A percentile compares a stretch with the other conserved stretches of the same genome.
These are phyloP conservation scores for Yponomeuta sedellus DNA, from an alignment of 2,888 invertebrate genomes.

Conservation along the genomic window DNA sequence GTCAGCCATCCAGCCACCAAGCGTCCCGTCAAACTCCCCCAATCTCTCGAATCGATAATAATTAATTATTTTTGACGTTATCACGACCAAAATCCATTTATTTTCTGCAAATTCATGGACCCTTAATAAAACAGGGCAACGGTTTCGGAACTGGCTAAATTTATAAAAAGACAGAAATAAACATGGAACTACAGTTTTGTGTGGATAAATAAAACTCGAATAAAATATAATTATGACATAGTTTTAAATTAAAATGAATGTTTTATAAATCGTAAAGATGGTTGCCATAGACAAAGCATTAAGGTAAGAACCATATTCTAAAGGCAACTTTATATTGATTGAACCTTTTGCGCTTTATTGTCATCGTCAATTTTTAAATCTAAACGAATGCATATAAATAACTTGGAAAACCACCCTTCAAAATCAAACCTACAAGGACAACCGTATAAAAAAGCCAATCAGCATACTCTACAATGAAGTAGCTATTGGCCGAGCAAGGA, in stretches of 20 bases:
- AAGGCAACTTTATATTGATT: neutral
- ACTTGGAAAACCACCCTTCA: neutral
- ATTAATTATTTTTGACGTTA: conserved; percentile 85
- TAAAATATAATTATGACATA: neutral
- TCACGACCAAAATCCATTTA: conserved; percentile 80
- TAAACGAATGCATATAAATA: neutral
- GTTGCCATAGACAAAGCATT: no score
- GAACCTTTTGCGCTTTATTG: neutral
- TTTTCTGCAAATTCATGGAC: conserved; percentile 82
- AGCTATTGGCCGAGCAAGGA: conserved; percentile 22
- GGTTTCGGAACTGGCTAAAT: conserved; percentile 68
- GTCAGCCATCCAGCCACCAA: conserved; percentile 25
- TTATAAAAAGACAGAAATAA: conserved; percentile 64
- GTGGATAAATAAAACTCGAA: conserved; percentile 43
- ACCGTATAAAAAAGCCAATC: conserved; percentile 31
- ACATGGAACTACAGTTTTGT: no score
- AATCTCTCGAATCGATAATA: conserved; percentile 77
- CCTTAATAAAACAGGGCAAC: conserved; percentile 74
- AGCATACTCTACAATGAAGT: conserved; percentile 28
- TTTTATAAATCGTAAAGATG: no score
- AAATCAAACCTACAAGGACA: neutral
- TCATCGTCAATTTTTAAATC: neutral
- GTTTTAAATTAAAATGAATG: no score
- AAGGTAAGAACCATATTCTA: no score
- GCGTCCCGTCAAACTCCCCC: conserved; percentile 52